Conservation (phyloP, 2,888 invertebrate genomes). For the Apomyelois bistriatella region DNA sequence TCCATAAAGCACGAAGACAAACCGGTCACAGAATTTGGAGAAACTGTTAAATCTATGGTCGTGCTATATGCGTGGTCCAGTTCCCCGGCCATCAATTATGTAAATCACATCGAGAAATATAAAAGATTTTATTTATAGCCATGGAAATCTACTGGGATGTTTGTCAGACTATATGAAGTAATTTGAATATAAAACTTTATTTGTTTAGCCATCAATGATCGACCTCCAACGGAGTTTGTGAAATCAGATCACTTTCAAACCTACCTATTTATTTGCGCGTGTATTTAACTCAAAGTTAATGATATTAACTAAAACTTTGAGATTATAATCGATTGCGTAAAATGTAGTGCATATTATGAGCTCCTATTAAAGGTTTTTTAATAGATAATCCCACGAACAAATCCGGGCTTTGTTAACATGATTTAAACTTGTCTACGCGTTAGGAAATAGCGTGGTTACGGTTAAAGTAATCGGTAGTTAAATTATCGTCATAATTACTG, state of each 20-base stretch:
- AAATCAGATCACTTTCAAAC: constrained; percentile 11
- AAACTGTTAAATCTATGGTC: constrained; percentile 27
- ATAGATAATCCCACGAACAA: not conserved
- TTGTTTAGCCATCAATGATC: constrained; percentile 3
- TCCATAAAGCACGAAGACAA: constrained; percentile 39
- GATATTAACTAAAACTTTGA: not conserved
- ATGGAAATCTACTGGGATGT: not conserved
- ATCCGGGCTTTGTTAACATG: not conserved
- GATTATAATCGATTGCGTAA: not conserved
- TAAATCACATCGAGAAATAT: constrained; percentile 23
- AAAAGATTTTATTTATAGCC: constrained; percentile 7
- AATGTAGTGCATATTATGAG: not conserved
- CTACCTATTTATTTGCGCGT: constrained; percentile 3
- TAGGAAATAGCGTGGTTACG: not conserved
- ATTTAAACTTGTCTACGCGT: not conserved
- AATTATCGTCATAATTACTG: constrained; percentile 8
- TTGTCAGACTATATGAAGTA: constrained; percentile 2
- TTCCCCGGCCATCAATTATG: constrained; percentile 36
- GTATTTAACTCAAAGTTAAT: not conserved
- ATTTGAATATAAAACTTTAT: constrained; percentile 12
- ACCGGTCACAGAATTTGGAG: constrained; percentile 46
- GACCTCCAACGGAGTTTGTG: constrained; percentile 11
- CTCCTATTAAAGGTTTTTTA: not conserved
- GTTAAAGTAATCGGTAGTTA: constrained; percentile 5
- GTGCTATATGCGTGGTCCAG: constrained; percentile 37